Percentiles rank a stretch among this genome's conserved stretches.
These are phyloP conservation scores for Heliothis peltigera DNA, from an alignment of 2,888 invertebrate genomes.

Conservation along the genomic window DNA sequence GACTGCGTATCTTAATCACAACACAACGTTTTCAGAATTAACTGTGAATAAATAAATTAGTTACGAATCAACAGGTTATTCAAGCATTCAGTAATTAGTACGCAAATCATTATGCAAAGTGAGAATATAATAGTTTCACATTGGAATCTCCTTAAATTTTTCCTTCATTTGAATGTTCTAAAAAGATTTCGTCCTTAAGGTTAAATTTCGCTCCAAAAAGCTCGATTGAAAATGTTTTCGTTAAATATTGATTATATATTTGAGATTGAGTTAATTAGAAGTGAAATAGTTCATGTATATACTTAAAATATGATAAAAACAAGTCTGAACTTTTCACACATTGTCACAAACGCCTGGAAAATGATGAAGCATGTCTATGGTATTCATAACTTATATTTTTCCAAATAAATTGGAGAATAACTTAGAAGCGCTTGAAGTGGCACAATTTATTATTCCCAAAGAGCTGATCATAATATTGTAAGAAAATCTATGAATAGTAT, in stretches of 20 bases:
- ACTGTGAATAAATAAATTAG: slow-evolving; percentile 29
- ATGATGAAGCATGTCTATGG: not conserved
- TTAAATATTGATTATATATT: too few relatives aligned
- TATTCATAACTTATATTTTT: not conserved
- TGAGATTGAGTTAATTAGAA: too few relatives aligned
- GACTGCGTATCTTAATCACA: slow-evolving; percentile 6
- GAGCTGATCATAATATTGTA: slow-evolving; percentile 26
- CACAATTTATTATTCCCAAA: slow-evolving; percentile 20
- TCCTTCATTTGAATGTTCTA: not conserved
- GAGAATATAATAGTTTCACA: not conserved
- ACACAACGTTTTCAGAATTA: slow-evolving; percentile 19
- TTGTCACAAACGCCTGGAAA: too few relatives aligned
- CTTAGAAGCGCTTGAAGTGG: not conserved
- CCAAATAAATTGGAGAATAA: slow-evolving; percentile 12
- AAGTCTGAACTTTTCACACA: too few relatives aligned
- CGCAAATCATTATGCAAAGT: slow-evolving; percentile 16
- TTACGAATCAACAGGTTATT: slow-evolving; percentile 12
- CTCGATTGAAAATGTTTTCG: too few relatives aligned
- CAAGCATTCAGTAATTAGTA: slow-evolving; percentile 10
- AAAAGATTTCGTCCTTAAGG: too few relatives aligned
- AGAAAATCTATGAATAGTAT: slow-evolving; percentile 54
- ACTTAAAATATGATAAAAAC: too few relatives aligned
- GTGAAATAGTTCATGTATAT: too few relatives aligned
- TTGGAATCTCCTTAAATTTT: not conserved
- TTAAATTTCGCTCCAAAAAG: too few relatives aligned